phyloP scores from a whole-genome alignment of 1,140 invertebrate genomes.

The Wiebesia pumilae region DNA sequence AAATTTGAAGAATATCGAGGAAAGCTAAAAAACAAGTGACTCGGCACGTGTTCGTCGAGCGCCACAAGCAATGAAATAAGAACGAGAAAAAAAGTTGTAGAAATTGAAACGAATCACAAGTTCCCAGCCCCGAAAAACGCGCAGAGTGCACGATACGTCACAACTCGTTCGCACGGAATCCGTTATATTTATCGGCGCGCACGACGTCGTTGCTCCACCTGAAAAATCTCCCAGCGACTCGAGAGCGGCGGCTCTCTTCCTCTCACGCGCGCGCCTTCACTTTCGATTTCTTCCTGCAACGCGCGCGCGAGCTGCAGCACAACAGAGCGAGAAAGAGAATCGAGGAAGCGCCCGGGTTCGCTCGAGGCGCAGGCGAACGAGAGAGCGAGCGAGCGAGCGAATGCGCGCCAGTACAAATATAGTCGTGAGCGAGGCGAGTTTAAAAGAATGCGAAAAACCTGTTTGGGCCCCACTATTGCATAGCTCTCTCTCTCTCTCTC shows the following conservation, averaged over 20 bases:
- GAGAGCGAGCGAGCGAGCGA: not conserved
- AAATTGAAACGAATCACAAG: not conserved
- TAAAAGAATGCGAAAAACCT: conserved; percentile 51
- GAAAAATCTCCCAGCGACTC: conserved; percentile 27
- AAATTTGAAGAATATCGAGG: not conserved
- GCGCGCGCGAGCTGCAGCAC: conserved; percentile 2
- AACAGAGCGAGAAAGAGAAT: conserved; percentile 37
- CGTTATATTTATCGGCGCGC: conserved; percentile 43
- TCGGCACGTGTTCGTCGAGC: not conserved
- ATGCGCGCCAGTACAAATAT: conserved; percentile 42
- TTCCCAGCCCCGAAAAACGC: not conserved
- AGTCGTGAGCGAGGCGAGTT: conserved; percentile 39
- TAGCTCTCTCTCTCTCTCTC: conserved; percentile 17
- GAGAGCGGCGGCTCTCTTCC: not conserved
- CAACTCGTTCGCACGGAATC: not conserved
- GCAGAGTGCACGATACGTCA: not conserved
- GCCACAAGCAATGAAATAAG: not conserved
- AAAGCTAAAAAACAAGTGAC: not conserved
- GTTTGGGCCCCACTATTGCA: conserved; percentile 40
- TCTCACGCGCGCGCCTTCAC: conserved; percentile 20
- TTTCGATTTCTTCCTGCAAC: conserved; percentile 45
- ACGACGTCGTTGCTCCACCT: not conserved
- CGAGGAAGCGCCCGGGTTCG: conserved; percentile 24
- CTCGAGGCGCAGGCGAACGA: conserved; percentile 1
- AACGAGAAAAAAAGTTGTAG: not conserved